phyloP scores from a whole-genome alignment of 2,113 vertebrate genomes.

The Sorex araneus region DNA sequence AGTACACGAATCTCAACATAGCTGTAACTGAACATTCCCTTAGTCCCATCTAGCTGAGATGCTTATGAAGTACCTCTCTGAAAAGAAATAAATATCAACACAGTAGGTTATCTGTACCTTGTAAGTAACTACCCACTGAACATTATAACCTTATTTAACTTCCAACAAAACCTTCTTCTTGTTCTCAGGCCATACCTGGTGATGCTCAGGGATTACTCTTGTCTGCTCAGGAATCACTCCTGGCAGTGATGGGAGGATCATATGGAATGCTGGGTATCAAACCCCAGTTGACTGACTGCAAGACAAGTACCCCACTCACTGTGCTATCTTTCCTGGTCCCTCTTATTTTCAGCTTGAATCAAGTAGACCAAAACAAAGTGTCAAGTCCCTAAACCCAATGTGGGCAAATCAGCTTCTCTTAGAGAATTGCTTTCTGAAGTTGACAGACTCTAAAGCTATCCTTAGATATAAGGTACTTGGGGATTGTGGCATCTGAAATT shows the following conservation, averaged over 20 bases:
- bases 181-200: too few relatives aligned
- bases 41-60: not conserved
- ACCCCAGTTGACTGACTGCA: too few relatives aligned
- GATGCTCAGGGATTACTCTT: not conserved
- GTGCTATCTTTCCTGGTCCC: too few relatives aligned
- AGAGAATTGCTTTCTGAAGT: constrained; percentile 20
- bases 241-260: too few relatives aligned
- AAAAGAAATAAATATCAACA: not conserved
- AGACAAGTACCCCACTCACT: too few relatives aligned
- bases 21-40: not conserved
- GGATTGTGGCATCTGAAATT: constrained; percentile 74
- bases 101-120: too few relatives aligned
- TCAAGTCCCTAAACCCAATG: not conserved
- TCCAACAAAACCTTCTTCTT: not conserved
- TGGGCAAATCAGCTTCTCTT: not conserved
- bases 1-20: not conserved
- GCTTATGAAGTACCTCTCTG: not conserved
- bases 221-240: too few relatives aligned
- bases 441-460: not conserved
- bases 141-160: not conserved
- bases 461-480: constrained; percentile 76
- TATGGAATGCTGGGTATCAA: too few relatives aligned
- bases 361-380: not conserved
- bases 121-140: not conserved
- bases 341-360: not conserved